These are phyloP conservation scores for Oscheius myriophilus DNA, from an alignment of 2,888 invertebrate genomes.

Conservation along the genomic window DNA sequence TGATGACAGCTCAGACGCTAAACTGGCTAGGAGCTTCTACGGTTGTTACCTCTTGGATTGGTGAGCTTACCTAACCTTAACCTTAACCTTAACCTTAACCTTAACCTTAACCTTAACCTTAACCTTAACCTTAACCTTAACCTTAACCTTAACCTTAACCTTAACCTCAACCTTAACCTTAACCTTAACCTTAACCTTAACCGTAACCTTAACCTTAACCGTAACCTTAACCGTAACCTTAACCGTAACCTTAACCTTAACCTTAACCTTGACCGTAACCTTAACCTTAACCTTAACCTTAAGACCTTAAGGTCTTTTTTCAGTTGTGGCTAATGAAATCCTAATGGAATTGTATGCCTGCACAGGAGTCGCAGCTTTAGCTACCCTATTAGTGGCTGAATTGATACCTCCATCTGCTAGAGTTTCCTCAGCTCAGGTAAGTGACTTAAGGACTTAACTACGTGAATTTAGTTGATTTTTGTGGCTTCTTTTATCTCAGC, in stretches of 20 bases:
- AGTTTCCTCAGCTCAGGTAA: slow-evolving; percentile 43
- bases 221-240: neutral
- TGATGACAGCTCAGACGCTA: slow-evolving; percentile 14
- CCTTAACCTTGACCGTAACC: too few relatives aligned
- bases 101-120: too few relatives aligned
- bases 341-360: slow-evolving; percentile 30
- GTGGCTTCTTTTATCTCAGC: slow-evolving; percentile 22
- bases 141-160: too few relatives aligned
- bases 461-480: slow-evolving; percentile 34
- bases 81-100: too few relatives aligned
- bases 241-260: neutral
- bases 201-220: too few relatives aligned
- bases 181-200: too few relatives aligned
- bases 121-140: too few relatives aligned
- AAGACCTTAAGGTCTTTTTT: neutral
- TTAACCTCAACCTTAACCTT: too few relatives aligned
- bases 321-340: slow-evolving; percentile 34
- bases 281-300: neutral
- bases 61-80: too few relatives aligned
- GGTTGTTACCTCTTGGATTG: slow-evolving; percentile 5
- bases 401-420: slow-evolving; percentile 46
- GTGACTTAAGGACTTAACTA: neutral
- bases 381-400: slow-evolving; percentile 37
- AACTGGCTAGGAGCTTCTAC: slow-evolving; percentile 6
- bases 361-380: slow-evolving; percentile 35